A percentile compares a stretch with the other conserved stretches of the same genome.
These are phyloP conservation scores for Laterallus jamaicensis DNA, from an alignment of 2,113 vertebrate genomes.

Conservation along the genomic window DNA sequence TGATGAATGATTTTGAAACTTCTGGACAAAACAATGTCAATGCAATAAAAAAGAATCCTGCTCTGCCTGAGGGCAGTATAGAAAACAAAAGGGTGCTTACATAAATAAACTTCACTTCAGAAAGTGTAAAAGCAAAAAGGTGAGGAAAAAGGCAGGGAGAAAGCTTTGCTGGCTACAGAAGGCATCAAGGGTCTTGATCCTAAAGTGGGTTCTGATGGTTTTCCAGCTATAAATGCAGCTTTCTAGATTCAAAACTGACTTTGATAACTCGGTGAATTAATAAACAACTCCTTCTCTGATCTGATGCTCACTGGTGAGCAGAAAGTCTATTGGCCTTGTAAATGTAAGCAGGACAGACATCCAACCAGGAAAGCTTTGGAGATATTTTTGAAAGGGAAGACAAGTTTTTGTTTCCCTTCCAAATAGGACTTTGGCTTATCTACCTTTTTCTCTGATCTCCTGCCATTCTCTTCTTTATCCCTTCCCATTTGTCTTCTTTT, in stretches of 20 bases:
- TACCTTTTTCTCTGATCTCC: neutral
- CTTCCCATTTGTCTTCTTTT: conserved; percentile 16
- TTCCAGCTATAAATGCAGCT: neutral
- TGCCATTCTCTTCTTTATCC: neutral
- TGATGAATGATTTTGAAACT: neutral
- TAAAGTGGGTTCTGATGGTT: neutral
- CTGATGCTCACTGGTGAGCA: neutral
- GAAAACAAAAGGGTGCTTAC: neutral
- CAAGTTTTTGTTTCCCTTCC: neutral
- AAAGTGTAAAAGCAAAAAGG: neutral
- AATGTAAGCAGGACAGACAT: neutral
- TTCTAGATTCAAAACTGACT: neutral
- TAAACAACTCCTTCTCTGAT: neutral
- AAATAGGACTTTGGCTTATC: neutral
- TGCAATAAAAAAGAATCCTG: neutral
- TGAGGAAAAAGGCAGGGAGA: neutral
- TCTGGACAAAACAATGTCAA: neutral
- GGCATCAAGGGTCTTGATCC: neutral
- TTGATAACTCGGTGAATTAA: neutral
- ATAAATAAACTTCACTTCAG: neutral
- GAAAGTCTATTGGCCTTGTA: neutral
- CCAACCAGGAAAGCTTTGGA: neutral
- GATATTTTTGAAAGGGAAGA: conserved; percentile 10
- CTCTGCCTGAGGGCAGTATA: neutral
- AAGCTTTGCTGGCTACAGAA: neutral